Base-by-base conservation (phyloP, 2,888 invertebrate genomes). In the Synergus gifuensis region DNA sequence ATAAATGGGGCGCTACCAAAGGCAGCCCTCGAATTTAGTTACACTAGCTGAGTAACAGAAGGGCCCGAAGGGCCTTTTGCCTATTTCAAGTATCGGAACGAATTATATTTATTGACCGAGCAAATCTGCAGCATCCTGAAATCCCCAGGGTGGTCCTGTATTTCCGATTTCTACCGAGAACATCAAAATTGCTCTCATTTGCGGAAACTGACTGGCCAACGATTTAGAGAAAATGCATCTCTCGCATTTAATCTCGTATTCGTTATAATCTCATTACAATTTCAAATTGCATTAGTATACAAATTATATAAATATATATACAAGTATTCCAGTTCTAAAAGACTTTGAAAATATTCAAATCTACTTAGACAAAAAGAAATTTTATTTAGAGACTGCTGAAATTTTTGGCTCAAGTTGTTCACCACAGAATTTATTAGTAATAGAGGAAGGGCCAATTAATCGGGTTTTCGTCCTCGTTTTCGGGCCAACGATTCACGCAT, bases 41-140 rank as follows among this genome's bases (percentile, higher is more conserved):
- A 88, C 86, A 87, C 84, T 84, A 85, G 79, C 82, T 82, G 79
- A 77, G 81, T 73, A 80, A 76, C 78, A 77, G 77, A 80, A 80
- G 79, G 80, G 83, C 85, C 86, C 82, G 82, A 81, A 80, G 84
- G 87, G 84, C 84, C 82, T 84, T 87, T 86, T 86, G 84, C 84
- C 82, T 83, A 85, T 87, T 87, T 90, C 89, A 85, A 92, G 91
- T 91, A 91, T 91, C 91, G 92, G 91, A 92, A 92, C 92, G 92
- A 92, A 92, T 92, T 89, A 91, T 91, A 92, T 92, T 92, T 92
- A 92, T 92, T 85, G 92, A 90, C 88, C 91, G 89, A 87, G 88
- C 87, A 90, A 92, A 92, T 90, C 88, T 84, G 87, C 86, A 89
- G 88, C 88, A 88, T 87, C 87, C 88, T 86, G 86, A 86, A 90